Evolutionary conservation across 2,797 vertebrate genomes (phyloP).

Genomic region (Gymnothorax reevesii): DNA sequence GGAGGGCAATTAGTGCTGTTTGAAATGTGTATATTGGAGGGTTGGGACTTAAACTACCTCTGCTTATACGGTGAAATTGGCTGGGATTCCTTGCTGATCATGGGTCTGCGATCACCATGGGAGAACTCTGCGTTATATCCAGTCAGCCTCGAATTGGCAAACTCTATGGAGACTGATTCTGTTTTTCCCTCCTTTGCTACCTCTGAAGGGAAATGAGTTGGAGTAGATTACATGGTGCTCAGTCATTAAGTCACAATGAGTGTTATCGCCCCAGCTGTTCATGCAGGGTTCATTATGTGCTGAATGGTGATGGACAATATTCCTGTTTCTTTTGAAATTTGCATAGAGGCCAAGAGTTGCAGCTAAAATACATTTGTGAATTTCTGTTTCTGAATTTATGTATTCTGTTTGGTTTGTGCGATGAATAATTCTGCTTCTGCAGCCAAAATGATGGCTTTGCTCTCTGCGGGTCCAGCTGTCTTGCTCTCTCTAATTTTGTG

Average conservation of each 20-base stretch:
- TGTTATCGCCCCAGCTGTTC: background rate
- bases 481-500: background rate
- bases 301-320: background rate
- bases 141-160: background rate
- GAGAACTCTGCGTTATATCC: background rate
- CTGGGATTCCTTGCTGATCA: background rate
- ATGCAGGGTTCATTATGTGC: background rate
- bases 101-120: background rate
- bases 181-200: background rate
- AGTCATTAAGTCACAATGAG: slow-evolving; percentile 20
- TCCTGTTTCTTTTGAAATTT: background rate
- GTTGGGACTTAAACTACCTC: background rate
- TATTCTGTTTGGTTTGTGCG: background rate
- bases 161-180: background rate
- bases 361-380: background rate
- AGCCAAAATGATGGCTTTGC: background rate
- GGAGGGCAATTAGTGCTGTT: background rate
- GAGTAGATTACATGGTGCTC: background rate
- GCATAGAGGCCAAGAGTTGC: background rate
- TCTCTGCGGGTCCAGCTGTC: slow-evolving; percentile 3
- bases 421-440: background rate
- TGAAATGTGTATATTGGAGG: background rate
- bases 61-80: background rate
- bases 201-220: background rate
- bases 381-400: too few relatives aligned